Base-by-base conservation (phyloP, 2,113 vertebrate genomes). In the Rallus limicola region DNA sequence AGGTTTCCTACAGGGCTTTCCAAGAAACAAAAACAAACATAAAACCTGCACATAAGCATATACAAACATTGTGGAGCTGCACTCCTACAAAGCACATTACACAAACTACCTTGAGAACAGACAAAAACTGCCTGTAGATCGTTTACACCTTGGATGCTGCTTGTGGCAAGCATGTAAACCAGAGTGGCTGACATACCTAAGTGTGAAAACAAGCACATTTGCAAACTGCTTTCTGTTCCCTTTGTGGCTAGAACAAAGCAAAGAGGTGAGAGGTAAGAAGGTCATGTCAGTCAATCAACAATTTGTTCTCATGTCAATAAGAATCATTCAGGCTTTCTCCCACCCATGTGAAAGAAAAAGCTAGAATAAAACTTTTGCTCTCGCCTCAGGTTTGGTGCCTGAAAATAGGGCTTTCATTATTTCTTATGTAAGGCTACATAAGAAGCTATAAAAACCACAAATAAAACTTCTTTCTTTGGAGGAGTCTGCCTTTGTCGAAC, bases 401-500 rank as follows among this genome's bases (percentile, higher is more conserved):
- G 59, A 69, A 91, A 91, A 74, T 55, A 74, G 65, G 58, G 33
- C 20, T 80, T 76, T 55, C 23, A 5, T 86, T 88, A 62, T 77
- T 86, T 80, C 80, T 92, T 94, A 95, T 2, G 10, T 93, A 95
- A 86, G 34, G 33, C 79, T 71, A 56, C 31, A 29, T 55, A 74
- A 70, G 44, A 82, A 88, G 82, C 50, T 52, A 23, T 46, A 48
- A 83, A 83, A 93, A 81, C 55, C 52, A 81, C 28, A 86, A 93
- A 83, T 56, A 80, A 53, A n/a, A 31, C 46, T 81, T 80, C 58
- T 82, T 93, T 89, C 93, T 80, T 52, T 13, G 74, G 56, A 83
- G 33, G 72, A 74, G 33, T 19, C 55, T 90, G 91, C 36, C 75
- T 96, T 88, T 96, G 88, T 94, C 82, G 95, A 86, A 63, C 6